Base-by-base conservation (phyloP, 2,888 invertebrate genomes). In the Julus scanicus region DNA sequence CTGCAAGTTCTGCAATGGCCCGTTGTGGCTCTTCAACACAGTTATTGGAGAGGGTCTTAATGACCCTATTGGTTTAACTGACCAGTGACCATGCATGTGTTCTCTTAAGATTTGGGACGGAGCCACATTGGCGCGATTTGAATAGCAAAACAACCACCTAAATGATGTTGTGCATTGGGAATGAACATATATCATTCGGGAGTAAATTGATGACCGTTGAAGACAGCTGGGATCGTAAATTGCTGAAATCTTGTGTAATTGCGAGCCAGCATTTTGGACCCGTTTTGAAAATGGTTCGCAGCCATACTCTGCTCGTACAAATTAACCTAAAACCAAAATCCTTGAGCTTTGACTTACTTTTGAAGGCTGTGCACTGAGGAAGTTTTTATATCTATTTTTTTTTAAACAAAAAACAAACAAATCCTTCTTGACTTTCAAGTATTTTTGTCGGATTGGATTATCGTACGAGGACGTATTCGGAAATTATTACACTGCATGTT, bases 271-370 rank as follows among this genome's bases (percentile, higher is more conserved):
- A 53, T 53, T 53, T 53, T 53, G 53, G 53, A 44, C 80, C 80
- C 80, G 20, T 80, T 80, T 80, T 37, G 13, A 29, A 71, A 80
- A 80, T 80, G 80, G 80, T n/a, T 20, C 9, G 63, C 63, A 20
- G 4, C 63, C 63, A 71, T 71, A 37, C 13, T 29, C 29, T 80
- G 37, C 80, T 80, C 37, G 80, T 13, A 37, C 20, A 37, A 80
- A 29, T 80, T 37, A 80, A 80, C 80, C 80, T 37, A 80, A 80
- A 71, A 71, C 71, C 20, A 71, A 29, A 37, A 80, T 1, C 80
- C 80, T 80, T 80, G 80, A 80, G 80, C 80, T 80, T 80, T 80
- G 80, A 80, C 80, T 80, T 37, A 80, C 29, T 80, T 71, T 80
- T 80, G 80, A 80, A 80, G 80, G 80, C 80, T 80, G 80, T 71